These are phyloP conservation scores for Myiozetetes cayanensis DNA, from an alignment of 2,113 vertebrate genomes.

Conservation along the genomic window DNA sequence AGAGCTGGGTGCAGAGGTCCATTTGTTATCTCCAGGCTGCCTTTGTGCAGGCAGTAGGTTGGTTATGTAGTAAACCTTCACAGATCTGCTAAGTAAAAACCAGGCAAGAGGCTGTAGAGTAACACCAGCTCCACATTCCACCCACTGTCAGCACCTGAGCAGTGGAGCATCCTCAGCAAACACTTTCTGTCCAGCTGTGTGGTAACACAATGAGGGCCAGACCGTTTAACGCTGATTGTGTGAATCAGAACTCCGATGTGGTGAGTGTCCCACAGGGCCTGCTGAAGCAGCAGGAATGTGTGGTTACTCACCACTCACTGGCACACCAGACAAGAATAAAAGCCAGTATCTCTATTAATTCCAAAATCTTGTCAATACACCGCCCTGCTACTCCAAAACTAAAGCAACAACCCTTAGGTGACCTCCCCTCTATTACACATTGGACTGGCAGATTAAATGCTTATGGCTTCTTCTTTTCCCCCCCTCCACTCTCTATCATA, in stretches of 20 bases:
- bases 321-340: neutral
- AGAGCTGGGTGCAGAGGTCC: neutral
- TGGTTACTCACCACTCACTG: neutral
- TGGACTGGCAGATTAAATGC: neutral
- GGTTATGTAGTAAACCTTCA: neutral
- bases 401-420: neutral
- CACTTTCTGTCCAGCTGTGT: neutral
- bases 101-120: accelerated
- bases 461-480: neutral
- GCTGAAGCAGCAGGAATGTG: neutral
- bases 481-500: neutral
- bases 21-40: neutral
- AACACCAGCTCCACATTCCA: neutral
- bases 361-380: neutral
- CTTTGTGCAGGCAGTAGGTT: neutral
- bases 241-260: neutral
- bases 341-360: neutral
- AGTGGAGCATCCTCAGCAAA: neutral
- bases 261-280: neutral
- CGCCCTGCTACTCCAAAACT: neutral
- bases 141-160: neutral
- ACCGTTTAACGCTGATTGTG: neutral
- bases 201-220: neutral
- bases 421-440: neutral
- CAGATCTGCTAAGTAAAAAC: neutral